These are phyloP conservation scores for Brassicogethes aeneus DNA, from an alignment of 2,888 invertebrate species.

Conservation along the genomic window DNA sequence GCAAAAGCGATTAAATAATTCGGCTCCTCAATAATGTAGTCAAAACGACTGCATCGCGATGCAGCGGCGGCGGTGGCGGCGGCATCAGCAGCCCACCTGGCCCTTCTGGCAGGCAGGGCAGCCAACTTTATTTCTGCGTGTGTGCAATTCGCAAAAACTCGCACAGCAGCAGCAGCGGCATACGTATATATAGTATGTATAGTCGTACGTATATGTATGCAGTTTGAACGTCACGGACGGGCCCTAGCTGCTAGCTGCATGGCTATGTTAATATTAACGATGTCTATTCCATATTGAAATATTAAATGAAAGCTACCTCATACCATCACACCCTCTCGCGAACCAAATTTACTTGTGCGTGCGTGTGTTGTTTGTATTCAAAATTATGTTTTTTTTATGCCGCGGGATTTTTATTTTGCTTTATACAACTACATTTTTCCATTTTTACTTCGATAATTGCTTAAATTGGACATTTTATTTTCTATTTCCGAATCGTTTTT, in stretches of 20 bases:
- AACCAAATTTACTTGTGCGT: background rate
- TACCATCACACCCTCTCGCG: background rate
- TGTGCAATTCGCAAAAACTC: constrained; percentile 10
- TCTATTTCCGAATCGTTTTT: background rate
- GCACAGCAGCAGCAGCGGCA: constrained; percentile 1
- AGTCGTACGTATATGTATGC: constrained; percentile 8
- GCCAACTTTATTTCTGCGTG: constrained; percentile 12
- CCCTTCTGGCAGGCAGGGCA: constrained; percentile 15
- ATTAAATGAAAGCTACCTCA: constrained; percentile 21
- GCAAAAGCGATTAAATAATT: constrained; percentile 39
- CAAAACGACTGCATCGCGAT: constrained; percentile 26
- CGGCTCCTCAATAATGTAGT: constrained; percentile 35
- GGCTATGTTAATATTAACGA: constrained; percentile 25
- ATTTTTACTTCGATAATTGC: background rate
- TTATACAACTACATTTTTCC: background rate
- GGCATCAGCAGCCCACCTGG: constrained; percentile 24
- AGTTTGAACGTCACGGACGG: constrained; percentile 14
- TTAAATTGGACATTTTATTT: background rate
- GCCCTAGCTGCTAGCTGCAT: constrained; percentile 6
- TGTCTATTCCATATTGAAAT: constrained; percentile 28
- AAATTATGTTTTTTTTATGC: background rate
- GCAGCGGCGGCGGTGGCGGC: no score
- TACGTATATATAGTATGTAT: background rate
- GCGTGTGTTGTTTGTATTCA: background rate
- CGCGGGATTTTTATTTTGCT: background rate